A percentile compares a stretch with the other conserved stretches of the same genome.
These are phyloP conservation scores for Oopsacas minuta DNA, from an alignment of 37 sponge, comb jelly and placozoan species.

Conservation along the genomic window DNA sequence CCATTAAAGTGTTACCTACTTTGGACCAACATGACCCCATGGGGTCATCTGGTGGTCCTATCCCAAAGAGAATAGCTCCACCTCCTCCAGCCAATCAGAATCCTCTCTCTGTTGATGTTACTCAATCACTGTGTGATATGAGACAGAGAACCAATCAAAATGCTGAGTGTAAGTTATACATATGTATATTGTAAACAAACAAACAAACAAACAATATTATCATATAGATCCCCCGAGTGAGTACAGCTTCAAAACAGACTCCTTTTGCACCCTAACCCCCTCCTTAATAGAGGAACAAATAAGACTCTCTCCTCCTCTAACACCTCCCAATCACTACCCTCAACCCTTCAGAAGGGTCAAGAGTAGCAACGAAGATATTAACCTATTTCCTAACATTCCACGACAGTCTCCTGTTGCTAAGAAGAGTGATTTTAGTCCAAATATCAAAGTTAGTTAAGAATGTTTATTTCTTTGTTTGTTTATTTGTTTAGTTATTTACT, in stretches of 20 bases:
- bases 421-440: too few relatives aligned
- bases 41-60: not conserved
- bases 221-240: not conserved
- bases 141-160: not conserved
- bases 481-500: not conserved
- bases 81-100: not conserved
- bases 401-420: too few relatives aligned
- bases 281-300: not conserved
- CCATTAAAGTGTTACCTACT: not conserved
- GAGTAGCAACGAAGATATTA: not conserved
- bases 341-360: not conserved
- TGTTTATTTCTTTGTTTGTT: not conserved
- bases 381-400: not conserved
- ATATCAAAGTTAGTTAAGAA: too few relatives aligned
- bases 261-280: not conserved
- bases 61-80: not conserved
- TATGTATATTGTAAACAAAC: not conserved
- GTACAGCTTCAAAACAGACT: not conserved
- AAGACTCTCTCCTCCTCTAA: not conserved
- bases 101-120: not conserved
- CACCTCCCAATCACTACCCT: not conserved
- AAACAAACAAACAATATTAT: not conserved
- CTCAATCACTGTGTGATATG: not conserved
- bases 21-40: not conserved
- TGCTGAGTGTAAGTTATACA: not conserved